phyloP scores from a whole-genome alignment of 2,113 vertebrate species.

The Crypturellus undulatus region DNA sequence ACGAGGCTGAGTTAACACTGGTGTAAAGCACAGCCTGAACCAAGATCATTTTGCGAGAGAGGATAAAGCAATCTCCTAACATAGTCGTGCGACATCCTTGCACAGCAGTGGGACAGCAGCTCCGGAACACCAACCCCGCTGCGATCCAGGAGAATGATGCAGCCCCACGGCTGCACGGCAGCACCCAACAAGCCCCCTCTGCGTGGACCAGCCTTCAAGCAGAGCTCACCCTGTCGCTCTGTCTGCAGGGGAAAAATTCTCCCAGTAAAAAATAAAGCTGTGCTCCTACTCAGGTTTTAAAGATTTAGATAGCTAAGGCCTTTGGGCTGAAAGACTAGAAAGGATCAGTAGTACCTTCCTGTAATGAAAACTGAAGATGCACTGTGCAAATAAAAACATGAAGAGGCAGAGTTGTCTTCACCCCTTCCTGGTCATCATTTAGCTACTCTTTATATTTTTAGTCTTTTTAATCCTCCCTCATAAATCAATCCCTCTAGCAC shows the following conservation, averaged over 20 bases:
- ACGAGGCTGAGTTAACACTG: neutral
- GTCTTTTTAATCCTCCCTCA: slow-evolving; percentile 18
- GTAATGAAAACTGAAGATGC: neutral
- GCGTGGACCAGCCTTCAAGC: neutral
- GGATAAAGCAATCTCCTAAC: neutral
- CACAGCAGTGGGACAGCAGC: neutral
- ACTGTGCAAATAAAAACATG: neutral
- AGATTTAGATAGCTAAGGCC: neutral
- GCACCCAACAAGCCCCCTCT: neutral
- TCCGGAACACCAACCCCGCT: neutral
- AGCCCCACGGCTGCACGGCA: neutral
- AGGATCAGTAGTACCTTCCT: neutral
- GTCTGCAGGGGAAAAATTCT: neutral
- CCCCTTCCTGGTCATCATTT: neutral
- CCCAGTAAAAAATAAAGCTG: rapidly evolving
- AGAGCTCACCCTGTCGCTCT: neutral
- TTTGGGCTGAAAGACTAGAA: neutral
- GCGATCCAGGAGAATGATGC: neutral
- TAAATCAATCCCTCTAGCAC: slow-evolving; percentile 18
- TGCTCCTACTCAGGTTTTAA: neutral
- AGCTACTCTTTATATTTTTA: neutral
- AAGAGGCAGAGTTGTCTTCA: neutral
- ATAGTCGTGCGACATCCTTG: neutral
- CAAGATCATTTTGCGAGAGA: neutral
- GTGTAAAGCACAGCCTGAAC: neutral